Evolutionary conservation across 2,113 vertebrate genomes (phyloP).

Genomic region (Pimephales promelas): DNA sequence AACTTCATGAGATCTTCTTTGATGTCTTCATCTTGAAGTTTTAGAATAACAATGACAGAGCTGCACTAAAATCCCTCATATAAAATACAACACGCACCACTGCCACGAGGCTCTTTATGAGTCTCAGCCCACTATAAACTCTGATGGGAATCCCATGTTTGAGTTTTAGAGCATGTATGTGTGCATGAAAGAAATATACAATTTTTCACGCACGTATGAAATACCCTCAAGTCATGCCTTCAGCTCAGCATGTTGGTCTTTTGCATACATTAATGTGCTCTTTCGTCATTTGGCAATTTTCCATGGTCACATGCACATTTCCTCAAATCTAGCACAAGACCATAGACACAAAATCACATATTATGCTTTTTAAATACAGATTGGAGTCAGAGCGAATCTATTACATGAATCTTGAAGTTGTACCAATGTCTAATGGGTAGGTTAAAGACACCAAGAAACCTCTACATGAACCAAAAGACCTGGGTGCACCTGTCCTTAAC

Average conservation of each 20-base stretch:
- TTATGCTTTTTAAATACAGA: not conserved
- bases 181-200: not conserved
- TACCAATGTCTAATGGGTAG: not conserved
- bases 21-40: constrained; percentile 44
- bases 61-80: constrained; percentile 31
- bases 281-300: constrained; percentile 66
- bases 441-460: not conserved
- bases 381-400: not conserved
- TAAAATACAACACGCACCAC: constrained; percentile 18
- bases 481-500: not conserved
- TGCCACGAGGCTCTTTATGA: not conserved
- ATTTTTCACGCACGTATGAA: not conserved
- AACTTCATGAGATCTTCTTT: constrained; percentile 48
- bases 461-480: not conserved
- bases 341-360: constrained; percentile 11
- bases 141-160: constrained; percentile 53
- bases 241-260: constrained; percentile 35
- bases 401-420: not conserved
- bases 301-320: constrained; percentile 65
- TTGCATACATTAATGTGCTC: constrained; percentile 57
- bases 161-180: not conserved
- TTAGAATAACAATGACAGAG: constrained; percentile 51
- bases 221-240: not conserved
- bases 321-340: constrained; percentile 42
- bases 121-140: constrained; percentile 52